Conservation (phyloP, 2,797 vertebrate genomes). For the Labroides dimidiatus region DNA sequence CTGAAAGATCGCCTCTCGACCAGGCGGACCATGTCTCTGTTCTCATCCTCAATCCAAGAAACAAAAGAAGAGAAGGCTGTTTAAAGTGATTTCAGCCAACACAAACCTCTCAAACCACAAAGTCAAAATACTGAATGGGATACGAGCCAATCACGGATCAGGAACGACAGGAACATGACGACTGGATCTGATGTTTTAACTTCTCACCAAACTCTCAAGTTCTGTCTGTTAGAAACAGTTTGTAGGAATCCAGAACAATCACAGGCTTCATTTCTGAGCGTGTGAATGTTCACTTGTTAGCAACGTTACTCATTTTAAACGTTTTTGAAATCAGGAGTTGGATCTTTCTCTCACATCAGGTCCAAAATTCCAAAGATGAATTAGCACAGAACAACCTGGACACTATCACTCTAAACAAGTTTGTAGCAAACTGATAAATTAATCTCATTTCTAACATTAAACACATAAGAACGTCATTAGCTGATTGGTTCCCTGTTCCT, state of each 20-base stretch:
- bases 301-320: too few species aligned
- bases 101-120: slow-evolving; percentile 4
- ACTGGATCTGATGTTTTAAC: too few species aligned
- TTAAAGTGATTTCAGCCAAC: slow-evolving; percentile 11
- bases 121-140: neutral
- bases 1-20: neutral
- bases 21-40: neutral
- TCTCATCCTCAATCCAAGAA: neutral
- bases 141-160: neutral
- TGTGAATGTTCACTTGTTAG: too few species aligned
- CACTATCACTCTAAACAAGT: slow-evolving; percentile 18
- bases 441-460: neutral
- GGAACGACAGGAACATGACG: neutral
- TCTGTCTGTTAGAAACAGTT: too few species aligned
- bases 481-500: slow-evolving; percentile 7
- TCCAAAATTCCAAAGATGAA: neutral
- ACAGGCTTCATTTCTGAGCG: too few species aligned
- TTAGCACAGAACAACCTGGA: neutral
- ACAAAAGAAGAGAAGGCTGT: neutral
- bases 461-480: slow-evolving; percentile 12
- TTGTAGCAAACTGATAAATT: slow-evolving; percentile 35
- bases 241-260: too few species aligned
- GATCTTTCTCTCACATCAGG: neutral
- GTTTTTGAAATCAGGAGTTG: too few species aligned
- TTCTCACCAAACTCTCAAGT: too few species aligned